phyloP scores from a whole-genome alignment of 2,888 invertebrate species.

The Plebejus anna region DNA sequence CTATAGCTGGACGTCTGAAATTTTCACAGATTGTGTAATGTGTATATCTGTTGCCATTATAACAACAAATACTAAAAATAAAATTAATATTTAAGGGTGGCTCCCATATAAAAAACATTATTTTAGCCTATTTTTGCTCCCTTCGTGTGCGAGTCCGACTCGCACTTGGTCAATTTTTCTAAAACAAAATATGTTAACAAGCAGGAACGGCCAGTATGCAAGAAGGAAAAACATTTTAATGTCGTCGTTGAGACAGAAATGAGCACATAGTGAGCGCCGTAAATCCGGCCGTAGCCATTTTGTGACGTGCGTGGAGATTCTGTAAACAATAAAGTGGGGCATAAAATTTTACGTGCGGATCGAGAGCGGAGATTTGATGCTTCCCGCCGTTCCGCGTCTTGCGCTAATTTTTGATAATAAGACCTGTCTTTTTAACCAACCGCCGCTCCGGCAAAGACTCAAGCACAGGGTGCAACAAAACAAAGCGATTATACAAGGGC shows the following conservation, averaged over 20 bases:
- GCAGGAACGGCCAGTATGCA: not conserved
- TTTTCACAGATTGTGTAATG: too few relatives aligned
- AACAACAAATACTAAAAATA: too few relatives aligned
- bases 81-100: too few relatives aligned
- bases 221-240: not conserved
- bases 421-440: too few relatives aligned
- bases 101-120: too few relatives aligned
- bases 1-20: too few relatives aligned
- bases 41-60: too few relatives aligned
- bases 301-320: conserved; percentile 21
- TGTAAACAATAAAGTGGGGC: conserved; percentile 21
- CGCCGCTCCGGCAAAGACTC: too few relatives aligned
- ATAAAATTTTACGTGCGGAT: conserved; percentile 27
- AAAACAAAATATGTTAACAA: not conserved
- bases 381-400: not conserved
- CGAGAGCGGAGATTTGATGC: conserved; percentile 23
- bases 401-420: not conserved
- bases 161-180: not conserved
- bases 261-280: conserved; percentile 11
- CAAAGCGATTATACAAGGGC: too few relatives aligned
- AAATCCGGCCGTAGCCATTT: conserved; percentile 13
- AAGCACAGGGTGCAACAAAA: too few relatives aligned
- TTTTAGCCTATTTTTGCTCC: too few relatives aligned
- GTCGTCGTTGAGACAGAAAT: conserved; percentile 4
- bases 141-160: too few relatives aligned